Percentiles rank a stretch among this genome's conserved stretches.
These are phyloP conservation scores for Caradrina kadenii DNA, from an alignment of 2,888 invertebrate genomes.

Conservation along the genomic window DNA sequence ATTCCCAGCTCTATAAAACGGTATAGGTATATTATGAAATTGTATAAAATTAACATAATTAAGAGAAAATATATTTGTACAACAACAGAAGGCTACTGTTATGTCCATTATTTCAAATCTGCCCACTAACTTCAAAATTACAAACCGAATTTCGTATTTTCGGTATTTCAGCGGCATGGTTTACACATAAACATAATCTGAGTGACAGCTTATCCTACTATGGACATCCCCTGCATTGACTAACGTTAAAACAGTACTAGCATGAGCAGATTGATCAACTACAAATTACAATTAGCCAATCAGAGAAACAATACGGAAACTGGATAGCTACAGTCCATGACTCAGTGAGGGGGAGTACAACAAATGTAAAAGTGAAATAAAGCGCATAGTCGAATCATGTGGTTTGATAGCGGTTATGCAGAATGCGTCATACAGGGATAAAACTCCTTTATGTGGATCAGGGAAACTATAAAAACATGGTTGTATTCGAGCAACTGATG, in stretches of 20 bases:
- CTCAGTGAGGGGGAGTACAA: constrained; percentile 21
- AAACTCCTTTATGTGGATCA: background rate
- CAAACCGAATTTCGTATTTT: background rate
- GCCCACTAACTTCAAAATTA: background rate
- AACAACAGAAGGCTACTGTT: background rate
- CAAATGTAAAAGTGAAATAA: constrained; percentile 17
- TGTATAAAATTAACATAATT: background rate
- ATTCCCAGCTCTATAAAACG: background rate
- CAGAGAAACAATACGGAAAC: constrained; percentile 34
- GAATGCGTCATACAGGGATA: constrained; percentile 36
- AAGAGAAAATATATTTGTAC: background rate
- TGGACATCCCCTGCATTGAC: constrained; percentile 4
- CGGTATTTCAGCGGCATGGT: background rate
- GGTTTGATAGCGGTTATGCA: constrained; percentile 18
- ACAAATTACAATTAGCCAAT: constrained; percentile 34
- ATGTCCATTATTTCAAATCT: background rate
- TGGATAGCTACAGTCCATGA: constrained; percentile 22
- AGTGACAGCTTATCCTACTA: constrained; percentile 12
- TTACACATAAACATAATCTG: constrained; percentile 11
- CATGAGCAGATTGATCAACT: constrained; percentile 22
- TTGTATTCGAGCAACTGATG: background rate
- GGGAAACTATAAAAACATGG: constrained; percentile 19
- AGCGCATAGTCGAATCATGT: constrained; percentile 30
- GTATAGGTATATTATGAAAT: background rate
- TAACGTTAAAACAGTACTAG: constrained; percentile 11